Evolutionary conservation across 2,888 invertebrate species (phyloP).

Genomic region (Diarsia brunnea): DNA sequence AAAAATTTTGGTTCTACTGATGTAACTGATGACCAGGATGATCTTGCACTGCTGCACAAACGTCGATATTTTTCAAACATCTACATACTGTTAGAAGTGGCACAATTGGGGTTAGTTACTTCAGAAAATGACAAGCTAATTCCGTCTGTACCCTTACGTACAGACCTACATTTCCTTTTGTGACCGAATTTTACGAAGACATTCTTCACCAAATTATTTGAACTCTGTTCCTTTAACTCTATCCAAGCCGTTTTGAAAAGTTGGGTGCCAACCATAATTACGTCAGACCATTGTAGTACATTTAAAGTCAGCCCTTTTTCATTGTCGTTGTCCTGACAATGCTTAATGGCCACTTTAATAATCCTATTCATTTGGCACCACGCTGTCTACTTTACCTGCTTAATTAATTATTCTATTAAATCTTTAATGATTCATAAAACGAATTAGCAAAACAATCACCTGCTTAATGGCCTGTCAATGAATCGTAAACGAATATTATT

Average conservation of each 20-base stretch:
- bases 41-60: neutral
- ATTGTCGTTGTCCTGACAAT: conserved; percentile 24
- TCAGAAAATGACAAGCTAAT: neutral
- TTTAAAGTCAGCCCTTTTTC: conserved; percentile 18
- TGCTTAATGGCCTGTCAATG: conserved; percentile 5
- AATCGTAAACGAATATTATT: conserved; percentile 17
- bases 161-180: neutral
- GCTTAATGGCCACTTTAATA: conserved; percentile 8
- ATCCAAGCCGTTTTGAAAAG: conserved; percentile 10
- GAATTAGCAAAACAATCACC: conserved; percentile 26
- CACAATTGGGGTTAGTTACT: neutral
- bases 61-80: neutral
- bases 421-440: conserved; percentile 17
- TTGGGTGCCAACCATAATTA: neutral
- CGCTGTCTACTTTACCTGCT: conserved; percentile 25
- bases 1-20: neutral
- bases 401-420: conserved; percentile 18
- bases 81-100: neutral
- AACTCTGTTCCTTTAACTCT: conserved; percentile 20
- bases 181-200: too few relatives aligned
- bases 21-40: neutral
- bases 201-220: too few relatives aligned
- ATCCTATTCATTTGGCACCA: conserved; percentile 37
- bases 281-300: conserved; percentile 25
- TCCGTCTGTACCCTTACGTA: neutral